Base-by-base conservation (phyloP, 2,113 vertebrate genomes). In the Callospermophilus lateralis region DNA sequence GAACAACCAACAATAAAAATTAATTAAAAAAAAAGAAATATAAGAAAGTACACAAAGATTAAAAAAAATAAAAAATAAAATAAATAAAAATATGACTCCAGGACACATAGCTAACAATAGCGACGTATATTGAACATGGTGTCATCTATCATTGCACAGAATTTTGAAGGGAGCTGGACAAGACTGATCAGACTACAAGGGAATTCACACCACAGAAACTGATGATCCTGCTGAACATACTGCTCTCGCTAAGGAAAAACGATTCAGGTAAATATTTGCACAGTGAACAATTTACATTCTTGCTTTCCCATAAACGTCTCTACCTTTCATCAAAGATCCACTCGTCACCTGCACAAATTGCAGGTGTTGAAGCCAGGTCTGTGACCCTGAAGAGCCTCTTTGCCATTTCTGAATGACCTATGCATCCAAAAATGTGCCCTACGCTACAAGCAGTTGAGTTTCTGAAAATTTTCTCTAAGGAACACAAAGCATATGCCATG, bases 221-320 rank as follows among this genome's bases (percentile, higher is more conserved):
- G 72, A 4, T 22, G 39, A 87, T 63, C 11, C 74, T 88, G 87
- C 72, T 97, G 90, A 74, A 73, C 7, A 88, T 73, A 81, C 16
- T 74, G 55, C 73, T 0, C 11, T 28, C 34, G 0, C 6, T 45
- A 83, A 89, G 45, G 58, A 95, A 84, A 63, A 51, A 89, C 61
- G 92, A 95, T 84, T 86, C 89, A 81, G 77, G 63, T 70, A 97
- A 61, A 58, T 96, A 73, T 97, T 98, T 96, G 68, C 73, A 77
- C 0, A 39, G n/a, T 88, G 94, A 95, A 97, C 89, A 97, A 96
- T 74, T 94, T 88, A 90, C 92, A 93, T 93, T 96, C 97, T 92
- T 97, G 12, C 37, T 95, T 95, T 91, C 45, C 85, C 93, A 53
- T 53, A 85, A 97, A 96, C 91, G 94, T 92, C 68, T 97, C 95